phyloP scores from a whole-genome alignment of 1,140 invertebrate species.

The Drosophila nasuta region DNA sequence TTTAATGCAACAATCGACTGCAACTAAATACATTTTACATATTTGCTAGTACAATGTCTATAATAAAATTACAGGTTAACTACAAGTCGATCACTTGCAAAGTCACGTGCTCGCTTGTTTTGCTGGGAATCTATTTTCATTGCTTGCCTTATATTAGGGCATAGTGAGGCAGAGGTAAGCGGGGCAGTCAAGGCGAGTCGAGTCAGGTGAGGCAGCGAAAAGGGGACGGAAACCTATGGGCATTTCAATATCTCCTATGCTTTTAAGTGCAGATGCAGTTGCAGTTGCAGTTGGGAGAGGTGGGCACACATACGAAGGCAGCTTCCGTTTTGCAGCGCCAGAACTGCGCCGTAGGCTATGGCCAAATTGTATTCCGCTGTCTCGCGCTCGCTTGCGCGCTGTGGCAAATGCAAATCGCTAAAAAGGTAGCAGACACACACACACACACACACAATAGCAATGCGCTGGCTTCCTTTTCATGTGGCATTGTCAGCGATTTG shows the following conservation, averaged over 20 bases:
- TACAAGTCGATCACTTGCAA: neutral
- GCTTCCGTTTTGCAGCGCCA: slow-evolving; percentile 14
- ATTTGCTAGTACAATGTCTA: neutral
- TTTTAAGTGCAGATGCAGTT: slow-evolving; percentile 73
- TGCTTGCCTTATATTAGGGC: slow-evolving; percentile 76
- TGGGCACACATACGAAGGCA: slow-evolving; percentile 10
- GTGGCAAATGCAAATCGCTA: slow-evolving; percentile 70
- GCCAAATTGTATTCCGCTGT: slow-evolving; percentile 78
- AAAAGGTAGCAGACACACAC: slow-evolving; percentile 58
- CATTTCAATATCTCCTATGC: slow-evolving; percentile 72
- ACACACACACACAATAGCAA: slow-evolving; percentile 26
- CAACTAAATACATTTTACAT: neutral
- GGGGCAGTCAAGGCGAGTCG: neutral
- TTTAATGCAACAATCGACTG: no score
- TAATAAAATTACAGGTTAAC: neutral
- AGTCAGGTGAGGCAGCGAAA: slow-evolving; percentile 24
- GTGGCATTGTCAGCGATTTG: slow-evolving; percentile 78
- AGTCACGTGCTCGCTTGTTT: neutral
- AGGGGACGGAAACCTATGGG: slow-evolving; percentile 47
- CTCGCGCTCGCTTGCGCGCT: slow-evolving; percentile 38
- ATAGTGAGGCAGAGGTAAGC: slow-evolving; percentile 61
- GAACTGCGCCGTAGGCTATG: slow-evolving; percentile 54
- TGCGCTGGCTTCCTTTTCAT: slow-evolving; percentile 46
- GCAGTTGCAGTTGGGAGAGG: slow-evolving; percentile 4
- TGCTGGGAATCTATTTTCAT: slow-evolving; percentile 72